Evolutionary conservation across 2,888 invertebrate species (phyloP).

Genomic region (Cheilosia urbana): DNA sequence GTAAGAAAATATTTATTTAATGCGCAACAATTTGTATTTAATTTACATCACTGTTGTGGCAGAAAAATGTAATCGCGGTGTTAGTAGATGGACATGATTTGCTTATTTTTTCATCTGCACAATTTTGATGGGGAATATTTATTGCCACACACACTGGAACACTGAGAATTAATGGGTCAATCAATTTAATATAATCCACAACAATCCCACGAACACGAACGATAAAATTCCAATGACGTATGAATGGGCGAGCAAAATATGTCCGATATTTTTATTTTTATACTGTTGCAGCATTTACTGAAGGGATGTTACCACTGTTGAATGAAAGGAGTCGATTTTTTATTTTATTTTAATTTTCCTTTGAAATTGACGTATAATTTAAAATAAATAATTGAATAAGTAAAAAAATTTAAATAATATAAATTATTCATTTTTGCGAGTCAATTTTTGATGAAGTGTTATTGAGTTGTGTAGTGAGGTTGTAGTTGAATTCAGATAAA

Average conservation of each 20-base stretch:
- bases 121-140: background rate
- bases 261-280: background rate
- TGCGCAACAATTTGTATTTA: slow-evolving; percentile 38
- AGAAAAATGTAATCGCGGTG: slow-evolving; percentile 24
- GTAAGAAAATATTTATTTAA: background rate
- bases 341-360: slow-evolving; percentile 18
- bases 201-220: slow-evolving; percentile 33
- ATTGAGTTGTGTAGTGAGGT: background rate
- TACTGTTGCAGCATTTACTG: slow-evolving; percentile 42
- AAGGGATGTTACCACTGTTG: slow-evolving; percentile 42
- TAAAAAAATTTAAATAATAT: slow-evolving; percentile 1
- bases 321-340: slow-evolving; percentile 21
- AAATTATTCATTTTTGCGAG: background rate
- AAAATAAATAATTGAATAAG: background rate
- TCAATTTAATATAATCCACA: slow-evolving; percentile 64
- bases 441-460: slow-evolving; percentile 3
- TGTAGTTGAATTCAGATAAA: background rate
- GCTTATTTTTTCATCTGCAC: slow-evolving; percentile 7
- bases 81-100: slow-evolving; percentile 16
- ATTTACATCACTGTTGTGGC: slow-evolving; percentile 27
- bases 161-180: slow-evolving; percentile 43
- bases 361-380: slow-evolving; percentile 2
- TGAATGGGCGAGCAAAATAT: slow-evolving; percentile 2
- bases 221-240: slow-evolving; percentile 39
- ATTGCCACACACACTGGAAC: too few relatives aligned